Base-by-base conservation (phyloP, 2,797 vertebrate genomes). In the Bovichtus diacanthus region DNA sequence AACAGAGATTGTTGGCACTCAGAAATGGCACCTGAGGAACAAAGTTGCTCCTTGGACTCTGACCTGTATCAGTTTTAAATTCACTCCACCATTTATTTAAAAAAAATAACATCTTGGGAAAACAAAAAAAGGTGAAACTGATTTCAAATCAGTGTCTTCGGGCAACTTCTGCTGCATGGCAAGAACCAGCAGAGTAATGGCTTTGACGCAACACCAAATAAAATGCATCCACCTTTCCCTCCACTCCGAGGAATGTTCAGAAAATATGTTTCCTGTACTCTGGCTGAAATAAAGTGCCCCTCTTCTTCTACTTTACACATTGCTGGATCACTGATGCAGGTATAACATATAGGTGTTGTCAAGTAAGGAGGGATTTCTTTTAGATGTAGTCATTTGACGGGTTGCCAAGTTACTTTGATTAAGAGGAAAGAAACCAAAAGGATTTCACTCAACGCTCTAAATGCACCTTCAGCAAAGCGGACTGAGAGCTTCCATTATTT, bases 221-320 rank as follows among this genome's bases (percentile, higher is more conserved):
- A 90, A 82, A 92, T 92, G 92, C 90, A 93, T 93, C 88, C 90
- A 74, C 27, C 9, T 86, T 91, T 84, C 84, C 84, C 70, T 34
- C 72, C 41, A 46, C 15, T 23, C 2, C 0, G 5, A 46, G 13
- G 9, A 66, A 34, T 36, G 34, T 49, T 53, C 18, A 44, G 13
- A 50, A 61, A 47, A 25, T 44, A 4, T 4, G 15, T 29, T 27
- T 36, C 16, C 41, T 44, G 25, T 21, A 27, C 15, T 44, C 1
- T n/a, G 21, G 12, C 12, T 67, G 4, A 36, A 59, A 25, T 36
- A 8, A 59, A 49, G 10, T 6, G 34, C 21, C 18, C 19, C 10
- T 63, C 38, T 13, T 56, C n/a, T 49, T 62, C 16, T 54, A 13
- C 3, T 51, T 11, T 27, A 10, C 34, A 18, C 27, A 54, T 8